Conservation (phyloP, 2,888 invertebrate species). For the Biston betularia region DNA sequence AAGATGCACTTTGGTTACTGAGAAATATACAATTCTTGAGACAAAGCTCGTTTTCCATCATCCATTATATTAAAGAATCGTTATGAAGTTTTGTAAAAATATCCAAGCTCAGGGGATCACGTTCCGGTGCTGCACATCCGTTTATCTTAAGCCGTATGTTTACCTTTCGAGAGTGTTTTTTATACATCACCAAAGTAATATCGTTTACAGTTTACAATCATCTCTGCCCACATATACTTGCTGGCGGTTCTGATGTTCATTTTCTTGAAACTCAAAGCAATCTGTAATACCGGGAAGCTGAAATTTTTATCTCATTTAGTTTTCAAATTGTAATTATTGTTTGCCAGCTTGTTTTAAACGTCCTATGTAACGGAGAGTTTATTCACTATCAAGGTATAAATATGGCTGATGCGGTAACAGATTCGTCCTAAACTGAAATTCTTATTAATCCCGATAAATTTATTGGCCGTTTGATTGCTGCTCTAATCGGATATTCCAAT, state of each 20-base stretch:
- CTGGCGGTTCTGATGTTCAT: constrained; percentile 11
- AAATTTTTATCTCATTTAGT: constrained; percentile 9
- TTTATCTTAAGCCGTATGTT: constrained; percentile 59
- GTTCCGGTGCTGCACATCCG: constrained; percentile 51
- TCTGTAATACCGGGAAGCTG: constrained; percentile 13
- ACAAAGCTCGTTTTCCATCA: constrained; percentile 1
- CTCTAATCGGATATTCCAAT: constrained; percentile 50
- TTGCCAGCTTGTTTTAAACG: neutral
- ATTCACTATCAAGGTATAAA: neutral
- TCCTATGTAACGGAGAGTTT: constrained; percentile 1
- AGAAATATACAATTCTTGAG: constrained; percentile 12
- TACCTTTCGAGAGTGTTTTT: constrained; percentile 58
- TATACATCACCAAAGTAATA: constrained; percentile 58
- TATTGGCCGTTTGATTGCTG: constrained; percentile 43
- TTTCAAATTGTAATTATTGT: constrained; percentile 1
- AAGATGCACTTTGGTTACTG: neutral
- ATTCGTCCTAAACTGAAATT: constrained; percentile 25
- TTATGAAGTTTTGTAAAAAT: constrained; percentile 36
- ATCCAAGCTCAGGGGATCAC: constrained; percentile 36
- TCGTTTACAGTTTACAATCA: constrained; percentile 45
- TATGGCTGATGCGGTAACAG: constrained; percentile 2
- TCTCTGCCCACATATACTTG: constrained; percentile 17
- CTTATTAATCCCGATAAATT: constrained; percentile 41
- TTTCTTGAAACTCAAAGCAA: constrained; percentile 11
- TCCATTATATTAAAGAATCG: constrained; percentile 25